Conservation (phyloP, 2,113 vertebrate species). For the Crocuta crocuta region DNA sequence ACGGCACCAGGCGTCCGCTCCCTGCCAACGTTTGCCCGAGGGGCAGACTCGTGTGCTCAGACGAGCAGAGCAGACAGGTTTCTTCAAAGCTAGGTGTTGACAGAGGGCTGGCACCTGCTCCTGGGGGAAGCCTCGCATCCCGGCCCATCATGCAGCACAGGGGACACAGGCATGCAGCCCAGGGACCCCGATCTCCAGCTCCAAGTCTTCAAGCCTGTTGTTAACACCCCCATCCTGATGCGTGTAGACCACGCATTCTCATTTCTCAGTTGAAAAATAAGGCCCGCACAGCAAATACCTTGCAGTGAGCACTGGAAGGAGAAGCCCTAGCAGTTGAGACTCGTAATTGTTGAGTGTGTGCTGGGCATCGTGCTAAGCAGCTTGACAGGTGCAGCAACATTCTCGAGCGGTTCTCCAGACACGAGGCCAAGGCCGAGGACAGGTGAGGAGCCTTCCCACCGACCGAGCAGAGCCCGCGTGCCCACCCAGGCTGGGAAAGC, state of each 20-base stretch:
- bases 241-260: not conserved
- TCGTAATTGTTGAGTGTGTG: accelerated
- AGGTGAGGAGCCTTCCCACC: too few relatives aligned
- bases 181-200: not conserved
- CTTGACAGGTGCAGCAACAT: too few relatives aligned
- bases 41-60: not conserved
- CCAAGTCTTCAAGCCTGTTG: not conserved
- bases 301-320: not conserved
- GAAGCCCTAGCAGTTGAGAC: not conserved
- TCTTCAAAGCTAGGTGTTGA: not conserved
- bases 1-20: not conserved
- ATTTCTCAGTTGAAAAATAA: not conserved
- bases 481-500: not conserved
- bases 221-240: too few relatives aligned
- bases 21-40: not conserved
- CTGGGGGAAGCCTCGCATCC: not conserved
- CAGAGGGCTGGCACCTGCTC: too few relatives aligned
- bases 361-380: too few relatives aligned
- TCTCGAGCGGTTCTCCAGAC: not conserved
- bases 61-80: not conserved
- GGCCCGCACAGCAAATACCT: not conserved
- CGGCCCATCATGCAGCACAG: accelerated
- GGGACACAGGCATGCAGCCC: accelerated
- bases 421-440: not conserved
- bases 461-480: not conserved